A percentile compares a stretch with the other conserved stretches of the same genome.
Evolutionary conservation across 2,797 vertebrate genomes (phyloP).

Genomic region (Mormyrops attenuatus): DNA sequence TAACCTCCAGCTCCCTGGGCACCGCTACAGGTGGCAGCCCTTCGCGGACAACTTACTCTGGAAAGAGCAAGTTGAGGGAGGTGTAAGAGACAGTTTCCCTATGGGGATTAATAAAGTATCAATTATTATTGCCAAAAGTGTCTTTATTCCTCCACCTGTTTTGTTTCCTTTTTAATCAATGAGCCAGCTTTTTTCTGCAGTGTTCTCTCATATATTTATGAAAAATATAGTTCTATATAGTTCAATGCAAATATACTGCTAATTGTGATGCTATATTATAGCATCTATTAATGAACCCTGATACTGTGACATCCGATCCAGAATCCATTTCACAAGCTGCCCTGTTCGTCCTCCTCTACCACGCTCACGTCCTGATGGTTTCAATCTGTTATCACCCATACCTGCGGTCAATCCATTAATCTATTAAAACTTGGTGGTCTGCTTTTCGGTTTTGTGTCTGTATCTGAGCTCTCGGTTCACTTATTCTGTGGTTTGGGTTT

Average conservation of each 20-base stretch:
- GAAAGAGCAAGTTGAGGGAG: too few relatives aligned
- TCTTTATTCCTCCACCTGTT: background rate
- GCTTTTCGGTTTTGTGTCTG: background rate
- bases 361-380: background rate
- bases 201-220: background rate
- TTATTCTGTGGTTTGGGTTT: background rate
- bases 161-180: background rate
- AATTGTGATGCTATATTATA: background rate
- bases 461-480: background rate
- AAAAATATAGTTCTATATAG: background rate
- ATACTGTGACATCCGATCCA: background rate
- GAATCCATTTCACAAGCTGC: background rate
- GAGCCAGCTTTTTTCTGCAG: background rate
- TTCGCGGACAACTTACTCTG: too few relatives aligned
- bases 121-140: background rate
- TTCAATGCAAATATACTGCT: background rate
- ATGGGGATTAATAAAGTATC: too few relatives aligned
- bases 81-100: too few relatives aligned
- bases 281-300: background rate
- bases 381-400: background rate
- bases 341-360: background rate
- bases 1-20: too few relatives aligned
- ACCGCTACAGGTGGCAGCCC: too few relatives aligned
- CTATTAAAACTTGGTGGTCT: background rate
- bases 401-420: background rate